These are phyloP conservation scores for Agrotis puta DNA, from an alignment of 2,888 invertebrate genomes.

Conservation along the genomic window DNA sequence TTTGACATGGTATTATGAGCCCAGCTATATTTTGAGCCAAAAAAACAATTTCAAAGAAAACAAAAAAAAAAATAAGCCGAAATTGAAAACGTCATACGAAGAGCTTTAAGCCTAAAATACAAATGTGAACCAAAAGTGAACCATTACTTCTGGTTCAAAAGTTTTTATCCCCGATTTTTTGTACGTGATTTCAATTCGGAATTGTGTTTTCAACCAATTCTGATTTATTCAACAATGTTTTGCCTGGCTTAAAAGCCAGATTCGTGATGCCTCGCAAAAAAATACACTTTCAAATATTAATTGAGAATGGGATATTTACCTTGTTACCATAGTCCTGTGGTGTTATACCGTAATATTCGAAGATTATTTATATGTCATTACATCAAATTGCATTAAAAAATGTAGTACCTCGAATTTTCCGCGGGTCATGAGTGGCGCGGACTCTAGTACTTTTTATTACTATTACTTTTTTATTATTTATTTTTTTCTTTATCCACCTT, in stretches of 20 bases:
- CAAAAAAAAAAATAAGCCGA: not conserved
- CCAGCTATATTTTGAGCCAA: not conserved
- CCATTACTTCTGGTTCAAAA: conserved; percentile 26
- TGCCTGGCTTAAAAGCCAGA: not conserved
- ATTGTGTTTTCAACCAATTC: conserved; percentile 16
- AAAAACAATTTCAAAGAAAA: conserved; percentile 7
- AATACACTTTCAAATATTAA: not conserved
- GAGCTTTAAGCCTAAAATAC: conserved; percentile 40
- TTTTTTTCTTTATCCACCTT: too few species aligned
- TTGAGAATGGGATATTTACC: too few species aligned
- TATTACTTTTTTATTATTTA: too few species aligned
- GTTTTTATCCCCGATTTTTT: conserved; percentile 18
- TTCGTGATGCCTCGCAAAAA: not conserved
- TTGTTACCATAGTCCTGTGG: too few species aligned
- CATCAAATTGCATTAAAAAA: too few species aligned
- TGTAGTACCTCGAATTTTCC: too few species aligned
- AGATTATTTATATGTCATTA: too few species aligned
- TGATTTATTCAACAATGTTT: conserved; percentile 25
- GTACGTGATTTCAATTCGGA: conserved; percentile 7
- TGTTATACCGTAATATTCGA: too few species aligned
- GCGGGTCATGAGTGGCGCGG: too few species aligned
- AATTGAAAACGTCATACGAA: conserved; percentile 32
- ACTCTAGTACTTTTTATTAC: too few species aligned
- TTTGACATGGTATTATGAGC: not conserved
- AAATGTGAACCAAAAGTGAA: conserved; percentile 46